Conservation (phyloP, 64 coral and sea anemone genomes). For the Pocillopora damicornis region DNA sequence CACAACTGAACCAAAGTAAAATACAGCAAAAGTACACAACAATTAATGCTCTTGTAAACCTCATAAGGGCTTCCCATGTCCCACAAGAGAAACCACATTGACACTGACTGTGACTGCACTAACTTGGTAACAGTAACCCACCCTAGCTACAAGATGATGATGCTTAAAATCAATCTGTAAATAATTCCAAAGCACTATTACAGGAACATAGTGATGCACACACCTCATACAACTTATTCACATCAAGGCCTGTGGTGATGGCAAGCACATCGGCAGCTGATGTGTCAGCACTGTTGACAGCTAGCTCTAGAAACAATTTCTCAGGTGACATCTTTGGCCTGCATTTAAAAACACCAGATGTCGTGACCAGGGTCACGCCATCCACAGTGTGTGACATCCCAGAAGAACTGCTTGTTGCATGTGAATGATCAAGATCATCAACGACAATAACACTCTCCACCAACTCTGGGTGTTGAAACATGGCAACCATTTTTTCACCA, state of each 20-base stretch:
- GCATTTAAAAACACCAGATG: constrained; percentile 71
- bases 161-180: too few relatives aligned
- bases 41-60: too few relatives aligned
- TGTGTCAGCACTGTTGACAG: constrained; percentile 86
- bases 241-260: constrained; percentile 85
- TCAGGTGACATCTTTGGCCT: constrained; percentile 87
- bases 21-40: too few relatives aligned
- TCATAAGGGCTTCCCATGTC: too few relatives aligned
- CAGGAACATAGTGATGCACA: too few relatives aligned
- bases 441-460: constrained; percentile 36
- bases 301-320: constrained; percentile 92
- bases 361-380: constrained; percentile 72
- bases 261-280: constrained; percentile 88
- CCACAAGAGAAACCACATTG: too few relatives aligned
- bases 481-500: constrained; percentile 63
- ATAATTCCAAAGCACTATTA: too few relatives aligned
- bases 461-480: constrained; percentile 63
- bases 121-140: too few relatives aligned
- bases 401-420: neutral
- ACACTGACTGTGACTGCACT: too few relatives aligned
- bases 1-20: too few relatives aligned
- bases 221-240: constrained; percentile 93
- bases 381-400: constrained; percentile 62
- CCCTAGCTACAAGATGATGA: too few relatives aligned
- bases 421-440: neutral